Base-by-base conservation (phyloP, 2,113 vertebrate species). In the Mesocricetus auratus region DNA sequence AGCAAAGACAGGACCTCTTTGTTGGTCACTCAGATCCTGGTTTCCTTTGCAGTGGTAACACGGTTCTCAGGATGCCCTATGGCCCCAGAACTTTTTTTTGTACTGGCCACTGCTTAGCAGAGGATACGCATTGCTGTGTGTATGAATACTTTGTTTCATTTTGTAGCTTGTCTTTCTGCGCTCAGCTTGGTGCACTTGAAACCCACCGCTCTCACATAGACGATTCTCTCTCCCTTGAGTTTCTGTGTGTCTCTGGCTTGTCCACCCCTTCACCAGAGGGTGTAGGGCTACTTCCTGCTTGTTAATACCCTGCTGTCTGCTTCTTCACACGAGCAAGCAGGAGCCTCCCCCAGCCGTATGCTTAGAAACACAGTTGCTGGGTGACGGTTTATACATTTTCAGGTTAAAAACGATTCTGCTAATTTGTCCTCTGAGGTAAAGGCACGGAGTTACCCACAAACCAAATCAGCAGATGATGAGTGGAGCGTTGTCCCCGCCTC, bases 261-360 rank as follows among this genome's bases (percentile, higher is more conserved):
- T 50, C 47, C 3, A 5, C 7, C 85, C 36, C 22, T 81, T 91
- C 88, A 73, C 47, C 22, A 2, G 0, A 31, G 45, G 69, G 11
- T 31, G 31, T 0, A 0, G 3, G 47, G 33, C 7, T 39, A 7
- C 50, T 81, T 74, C 75, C 66, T 17, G 73, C 1, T 66, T 15
- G 53, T 89, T 29, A 42, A 15, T 6, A 31, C 11, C 1, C 9
- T 26, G 13, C 33, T 88, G 19, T 17, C 75, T 42, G 42, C 56
- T 47, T 78, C 81, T n/a, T 22, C 6, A 12, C 50, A 2, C 12
- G 0, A 29, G 0, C 0, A 0, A 6, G 36, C 19, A 2, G 0
- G 5, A 2, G 64, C 78, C 24, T 87, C 13, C 77, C 39, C 21
- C 21, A 86, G 62, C 81, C 22, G 4, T 1, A 3, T 7, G 22